These are phyloP conservation scores for Notodonta ziczac DNA, from an alignment of 2,888 invertebrate species.

Conservation along the genomic window DNA sequence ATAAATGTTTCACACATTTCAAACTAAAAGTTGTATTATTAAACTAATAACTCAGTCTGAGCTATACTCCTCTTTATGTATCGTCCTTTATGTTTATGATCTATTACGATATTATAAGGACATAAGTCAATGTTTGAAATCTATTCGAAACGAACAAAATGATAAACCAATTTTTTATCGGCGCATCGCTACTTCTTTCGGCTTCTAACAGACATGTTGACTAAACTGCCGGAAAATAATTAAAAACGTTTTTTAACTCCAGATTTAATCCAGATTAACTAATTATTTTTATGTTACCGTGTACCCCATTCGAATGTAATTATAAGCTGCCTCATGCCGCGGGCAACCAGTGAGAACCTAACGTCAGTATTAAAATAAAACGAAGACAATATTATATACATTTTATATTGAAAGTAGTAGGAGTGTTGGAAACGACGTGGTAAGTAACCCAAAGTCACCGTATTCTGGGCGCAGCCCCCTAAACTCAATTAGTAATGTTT, in stretches of 20 bases:
- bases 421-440: constrained; percentile 14
- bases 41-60: too few species aligned
- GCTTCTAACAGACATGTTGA: too few species aligned
- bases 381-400: constrained; percentile 9
- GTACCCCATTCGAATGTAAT: background rate
- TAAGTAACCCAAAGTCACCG: constrained; percentile 27
- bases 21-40: too few species aligned
- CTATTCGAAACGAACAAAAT: too few species aligned
- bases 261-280: background rate
- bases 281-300: background rate
- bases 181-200: too few species aligned
- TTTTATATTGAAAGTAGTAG: constrained; percentile 31
- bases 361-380: background rate
- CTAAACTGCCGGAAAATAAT: too few species aligned
- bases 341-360: background rate
- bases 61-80: too few species aligned
- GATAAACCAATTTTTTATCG: too few species aligned
- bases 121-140: too few species aligned
- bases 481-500: constrained; percentile 54
- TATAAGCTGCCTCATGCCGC: background rate
- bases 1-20: background rate
- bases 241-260: too few species aligned
- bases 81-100: too few species aligned
- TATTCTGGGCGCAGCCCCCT: constrained; percentile 36
- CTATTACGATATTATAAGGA: too few species aligned